phyloP scores from a whole-genome alignment of 2,888 invertebrate species.

The Agrypnus murinus region DNA sequence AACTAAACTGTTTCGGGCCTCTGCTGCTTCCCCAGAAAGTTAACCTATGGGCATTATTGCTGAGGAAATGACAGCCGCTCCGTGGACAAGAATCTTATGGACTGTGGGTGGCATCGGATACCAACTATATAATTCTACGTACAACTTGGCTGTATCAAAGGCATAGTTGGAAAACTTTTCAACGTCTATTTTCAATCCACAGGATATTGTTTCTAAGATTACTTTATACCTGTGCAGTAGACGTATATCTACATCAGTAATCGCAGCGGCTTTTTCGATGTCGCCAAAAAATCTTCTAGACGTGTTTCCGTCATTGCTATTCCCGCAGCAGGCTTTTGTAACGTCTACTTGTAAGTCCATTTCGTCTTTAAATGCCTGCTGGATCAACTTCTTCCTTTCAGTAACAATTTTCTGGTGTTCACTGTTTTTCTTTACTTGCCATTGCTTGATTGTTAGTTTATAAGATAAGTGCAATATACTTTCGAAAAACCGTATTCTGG shows the following conservation, averaged over 20 bases:
- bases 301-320: slow-evolving; percentile 52
- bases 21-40: slow-evolving; percentile 37
- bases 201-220: slow-evolving; percentile 16
- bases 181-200: neutral
- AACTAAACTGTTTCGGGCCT: slow-evolving; percentile 61
- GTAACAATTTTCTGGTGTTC: slow-evolving; percentile 34
- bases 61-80: neutral
- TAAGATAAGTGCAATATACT: slow-evolving; percentile 61
- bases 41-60: slow-evolving; percentile 43
- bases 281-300: neutral
- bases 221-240: neutral
- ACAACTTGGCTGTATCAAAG: slow-evolving; percentile 1
- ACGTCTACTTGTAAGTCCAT: slow-evolving; percentile 59
- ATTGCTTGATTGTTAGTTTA: slow-evolving; percentile 60
- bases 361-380: slow-evolving; percentile 51
- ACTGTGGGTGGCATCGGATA: slow-evolving; percentile 34
- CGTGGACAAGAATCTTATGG: slow-evolving; percentile 38
- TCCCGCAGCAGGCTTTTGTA: slow-evolving; percentile 59
- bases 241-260: slow-evolving; percentile 1
- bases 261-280: neutral
- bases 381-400: slow-evolving; percentile 41
- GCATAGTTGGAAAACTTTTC: slow-evolving; percentile 23
- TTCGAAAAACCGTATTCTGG: slow-evolving; percentile 19
- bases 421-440: slow-evolving; percentile 49
- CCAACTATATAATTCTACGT: slow-evolving; percentile 26